phyloP scores from a whole-genome alignment of 2,888 invertebrate genomes.

The Leucoptera coffeella region DNA sequence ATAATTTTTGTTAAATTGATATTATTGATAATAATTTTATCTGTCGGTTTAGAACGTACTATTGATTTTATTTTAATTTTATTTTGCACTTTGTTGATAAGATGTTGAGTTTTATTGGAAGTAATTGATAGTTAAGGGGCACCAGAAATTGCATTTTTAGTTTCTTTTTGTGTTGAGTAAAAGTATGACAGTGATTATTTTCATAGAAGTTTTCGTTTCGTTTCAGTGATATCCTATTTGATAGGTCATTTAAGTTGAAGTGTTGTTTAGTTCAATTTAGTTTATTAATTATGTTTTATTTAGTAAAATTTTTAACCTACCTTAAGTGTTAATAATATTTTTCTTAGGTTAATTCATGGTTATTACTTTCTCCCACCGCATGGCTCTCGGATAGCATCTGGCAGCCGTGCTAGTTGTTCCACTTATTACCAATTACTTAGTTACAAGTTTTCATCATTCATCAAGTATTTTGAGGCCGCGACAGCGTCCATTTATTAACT shows the following conservation, averaged over 20 bases:
- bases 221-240: conserved; percentile 47
- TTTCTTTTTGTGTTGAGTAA: too few species aligned
- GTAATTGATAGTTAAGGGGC: conserved; percentile 29
- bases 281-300: conserved; percentile 55
- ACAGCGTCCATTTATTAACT: too few species aligned
- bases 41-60: conserved; percentile 41
- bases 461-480: too few species aligned
- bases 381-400: conserved; percentile 26
- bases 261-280: conserved; percentile 55
- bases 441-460: too few species aligned
- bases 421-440: conserved; percentile 22
- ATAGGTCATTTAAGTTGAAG: conserved; percentile 35
- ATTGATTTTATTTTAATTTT: conserved; percentile 52
- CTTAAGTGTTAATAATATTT: conserved; percentile 48
- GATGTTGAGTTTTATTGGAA: conserved; percentile 41
- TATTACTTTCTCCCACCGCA: conserved; percentile 50
- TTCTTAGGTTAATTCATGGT: conserved; percentile 43
- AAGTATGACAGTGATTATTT: too few species aligned
- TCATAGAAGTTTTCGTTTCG: conserved; percentile 40
- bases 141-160: conserved; percentile 44
- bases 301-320: conserved; percentile 51
- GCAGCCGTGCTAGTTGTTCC: conserved; percentile 39
- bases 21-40: conserved; percentile 50
- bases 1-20: conserved; percentile 51
- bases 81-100: conserved; percentile 47